Percentiles rank a stretch among this genome's conserved stretches.
Conservation (phyloP, 2,113 vertebrate species). For the Brachyhypopomus gauderio region DNA sequence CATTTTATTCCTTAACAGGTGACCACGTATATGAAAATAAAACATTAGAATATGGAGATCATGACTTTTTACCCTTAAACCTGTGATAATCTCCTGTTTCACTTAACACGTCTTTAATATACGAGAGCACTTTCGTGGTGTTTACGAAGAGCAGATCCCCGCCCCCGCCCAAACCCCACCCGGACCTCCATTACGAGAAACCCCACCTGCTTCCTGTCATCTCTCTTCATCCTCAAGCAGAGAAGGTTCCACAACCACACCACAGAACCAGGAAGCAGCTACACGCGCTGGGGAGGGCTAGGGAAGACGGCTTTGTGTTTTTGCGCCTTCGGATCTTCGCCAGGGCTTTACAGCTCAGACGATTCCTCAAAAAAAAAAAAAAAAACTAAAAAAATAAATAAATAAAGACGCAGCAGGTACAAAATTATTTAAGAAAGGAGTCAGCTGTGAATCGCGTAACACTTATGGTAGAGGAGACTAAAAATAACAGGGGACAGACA, state of each 20-base stretch:
- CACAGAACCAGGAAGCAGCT: slow-evolving; percentile 35
- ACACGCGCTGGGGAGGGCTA: no score
- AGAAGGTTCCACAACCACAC: slow-evolving; percentile 8
- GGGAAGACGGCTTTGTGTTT: no score
- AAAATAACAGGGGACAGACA: background rate
- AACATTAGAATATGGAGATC: background rate
- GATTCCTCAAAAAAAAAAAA: no score
- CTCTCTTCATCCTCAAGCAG: slow-evolving; percentile 46
- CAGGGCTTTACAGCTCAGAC: background rate
- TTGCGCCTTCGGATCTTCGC: no score
- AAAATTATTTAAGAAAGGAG: slow-evolving; percentile 1
- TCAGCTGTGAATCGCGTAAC: background rate
- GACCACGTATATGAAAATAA: background rate
- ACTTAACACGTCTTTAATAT: background rate
- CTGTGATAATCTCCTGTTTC: slow-evolving; percentile 7
- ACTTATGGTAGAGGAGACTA: background rate
- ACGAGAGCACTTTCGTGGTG: slow-evolving; percentile 12
- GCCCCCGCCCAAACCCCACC: slow-evolving; percentile 21
- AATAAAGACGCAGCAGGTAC: background rate
- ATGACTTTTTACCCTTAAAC: background rate
- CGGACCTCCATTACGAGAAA: slow-evolving; percentile 45
- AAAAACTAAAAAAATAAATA: no score
- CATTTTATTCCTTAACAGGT: background rate
- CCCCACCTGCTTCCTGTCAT: slow-evolving; percentile 46
- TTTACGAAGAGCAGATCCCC: background rate